These are phyloP conservation scores for Characodon lateralis DNA, from an alignment of 2,797 vertebrate genomes.

Conservation along the genomic window DNA sequence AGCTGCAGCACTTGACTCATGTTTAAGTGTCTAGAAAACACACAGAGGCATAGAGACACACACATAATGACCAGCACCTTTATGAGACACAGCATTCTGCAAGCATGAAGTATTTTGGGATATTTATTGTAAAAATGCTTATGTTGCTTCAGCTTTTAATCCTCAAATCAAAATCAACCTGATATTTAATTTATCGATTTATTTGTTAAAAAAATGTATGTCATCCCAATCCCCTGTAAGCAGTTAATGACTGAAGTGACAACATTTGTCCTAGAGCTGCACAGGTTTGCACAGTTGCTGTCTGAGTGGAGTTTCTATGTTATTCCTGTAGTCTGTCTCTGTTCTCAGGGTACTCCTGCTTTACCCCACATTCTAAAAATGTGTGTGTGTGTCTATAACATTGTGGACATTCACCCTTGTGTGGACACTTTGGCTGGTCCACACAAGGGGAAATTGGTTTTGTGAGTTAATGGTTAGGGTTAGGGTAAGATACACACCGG, in stretches of 20 bases:
- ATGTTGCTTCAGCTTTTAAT: background rate
- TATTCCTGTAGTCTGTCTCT: no score
- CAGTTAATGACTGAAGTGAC: no score
- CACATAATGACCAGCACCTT: background rate
- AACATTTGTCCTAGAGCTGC: background rate
- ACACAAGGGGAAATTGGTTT: no score
- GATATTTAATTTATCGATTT: background rate
- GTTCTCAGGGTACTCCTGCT: no score
- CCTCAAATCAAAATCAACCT: background rate
- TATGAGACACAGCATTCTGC: background rate
- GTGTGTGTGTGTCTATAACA: no score
- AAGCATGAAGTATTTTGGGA: background rate
- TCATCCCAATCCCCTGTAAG: background rate
- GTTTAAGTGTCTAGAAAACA: slow-evolving; percentile 82
- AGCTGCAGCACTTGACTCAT: slow-evolving; percentile 87
- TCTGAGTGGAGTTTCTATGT: no score
- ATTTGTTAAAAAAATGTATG: background rate
- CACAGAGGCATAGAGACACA: background rate
- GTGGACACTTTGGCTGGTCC: no score
- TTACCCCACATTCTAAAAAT: no score
- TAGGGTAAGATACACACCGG: no score
- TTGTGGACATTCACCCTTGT: no score
- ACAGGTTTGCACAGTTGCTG: background rate
- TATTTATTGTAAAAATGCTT: background rate
- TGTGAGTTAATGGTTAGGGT: no score